phyloP scores from a whole-genome alignment of 1,140 invertebrate genomes.

The Zaprionus nigranus region DNA sequence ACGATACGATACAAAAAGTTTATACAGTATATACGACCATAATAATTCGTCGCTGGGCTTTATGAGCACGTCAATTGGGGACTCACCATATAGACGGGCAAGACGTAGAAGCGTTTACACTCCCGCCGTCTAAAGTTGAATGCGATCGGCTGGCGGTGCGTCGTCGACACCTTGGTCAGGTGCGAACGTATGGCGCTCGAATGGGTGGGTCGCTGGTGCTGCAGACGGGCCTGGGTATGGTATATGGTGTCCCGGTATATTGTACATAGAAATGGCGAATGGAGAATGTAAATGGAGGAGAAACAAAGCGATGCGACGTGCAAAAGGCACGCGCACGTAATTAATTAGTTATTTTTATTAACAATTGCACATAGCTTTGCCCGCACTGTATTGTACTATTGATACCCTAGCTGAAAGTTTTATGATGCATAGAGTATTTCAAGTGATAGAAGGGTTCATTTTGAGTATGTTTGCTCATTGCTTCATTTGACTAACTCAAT shows the following conservation, averaged over 20 bases:
- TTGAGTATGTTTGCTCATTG: not conserved
- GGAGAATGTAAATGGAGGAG: slow-evolving; percentile 17
- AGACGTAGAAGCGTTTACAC: slow-evolving; percentile 71
- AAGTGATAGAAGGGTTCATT: not conserved
- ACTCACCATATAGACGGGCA: slow-evolving; percentile 77
- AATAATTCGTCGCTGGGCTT: slow-evolving; percentile 29
- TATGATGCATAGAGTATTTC: not conserved
- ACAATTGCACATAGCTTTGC: slow-evolving; percentile 58
- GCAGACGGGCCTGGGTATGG: slow-evolving; percentile 32
- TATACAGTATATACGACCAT: slow-evolving; percentile 43
- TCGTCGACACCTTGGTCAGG: slow-evolving; percentile 75
- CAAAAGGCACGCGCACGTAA: slow-evolving; percentile 51
- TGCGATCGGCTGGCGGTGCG: slow-evolving; percentile 68
- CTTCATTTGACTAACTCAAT: no score
- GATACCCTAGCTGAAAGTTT: not conserved
- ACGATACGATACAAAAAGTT: slow-evolving; percentile 27
- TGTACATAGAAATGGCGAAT: not conserved
- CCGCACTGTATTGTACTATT: not conserved
- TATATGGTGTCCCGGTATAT: not conserved
- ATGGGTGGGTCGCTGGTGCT: slow-evolving; percentile 62
- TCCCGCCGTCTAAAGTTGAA: slow-evolving; percentile 71
- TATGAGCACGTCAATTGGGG: slow-evolving; percentile 36
- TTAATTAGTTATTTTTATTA: slow-evolving; percentile 52
- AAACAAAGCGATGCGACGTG: slow-evolving; percentile 41
- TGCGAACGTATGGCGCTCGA: slow-evolving; percentile 73